phyloP scores from a whole-genome alignment of 2,113 vertebrate species.

The Phrynosoma platyrhinos region DNA sequence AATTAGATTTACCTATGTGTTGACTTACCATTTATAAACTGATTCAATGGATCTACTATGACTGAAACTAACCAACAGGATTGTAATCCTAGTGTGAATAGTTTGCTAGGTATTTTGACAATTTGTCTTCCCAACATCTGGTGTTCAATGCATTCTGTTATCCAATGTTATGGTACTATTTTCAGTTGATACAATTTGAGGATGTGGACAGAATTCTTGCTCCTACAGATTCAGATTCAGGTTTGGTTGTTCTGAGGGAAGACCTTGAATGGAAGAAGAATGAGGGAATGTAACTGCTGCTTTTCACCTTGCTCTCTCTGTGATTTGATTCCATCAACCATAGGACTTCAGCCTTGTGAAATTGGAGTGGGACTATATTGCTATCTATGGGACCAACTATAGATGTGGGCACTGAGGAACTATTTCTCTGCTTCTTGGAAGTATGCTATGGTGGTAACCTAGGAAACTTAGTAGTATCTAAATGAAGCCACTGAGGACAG shows the following conservation, averaged over 20 bases:
- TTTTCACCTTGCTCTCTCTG: not conserved
- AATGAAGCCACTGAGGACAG: not conserved
- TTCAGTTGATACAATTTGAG: not conserved
- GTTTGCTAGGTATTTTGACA: not conserved
- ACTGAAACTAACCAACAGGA: too few relatives aligned
- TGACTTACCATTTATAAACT: too few relatives aligned
- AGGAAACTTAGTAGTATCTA: not conserved
- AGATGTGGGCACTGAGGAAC: too few relatives aligned
- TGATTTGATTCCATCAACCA: not conserved
- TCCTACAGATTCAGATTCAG: not conserved
- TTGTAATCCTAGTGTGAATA: too few relatives aligned
- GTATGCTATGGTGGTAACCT: not conserved
- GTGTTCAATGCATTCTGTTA: not conserved
- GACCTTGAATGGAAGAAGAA: not conserved
- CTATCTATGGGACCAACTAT: not conserved
- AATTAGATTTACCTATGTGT: too few relatives aligned
- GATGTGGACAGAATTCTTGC: not conserved
- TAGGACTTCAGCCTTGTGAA: too few relatives aligned
- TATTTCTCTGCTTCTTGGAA: not conserved
- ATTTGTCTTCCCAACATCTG: not conserved
- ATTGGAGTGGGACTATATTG: not conserved
- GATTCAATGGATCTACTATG: too few relatives aligned
- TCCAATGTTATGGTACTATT: not conserved
- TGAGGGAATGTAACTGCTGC: not conserved
- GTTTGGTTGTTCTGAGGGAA: not conserved